Percentiles rank a stretch among this genome's conserved stretches.
phyloP scores from a whole-genome alignment of 2,888 invertebrate genomes.

The Noctuana brunneofusca region DNA sequence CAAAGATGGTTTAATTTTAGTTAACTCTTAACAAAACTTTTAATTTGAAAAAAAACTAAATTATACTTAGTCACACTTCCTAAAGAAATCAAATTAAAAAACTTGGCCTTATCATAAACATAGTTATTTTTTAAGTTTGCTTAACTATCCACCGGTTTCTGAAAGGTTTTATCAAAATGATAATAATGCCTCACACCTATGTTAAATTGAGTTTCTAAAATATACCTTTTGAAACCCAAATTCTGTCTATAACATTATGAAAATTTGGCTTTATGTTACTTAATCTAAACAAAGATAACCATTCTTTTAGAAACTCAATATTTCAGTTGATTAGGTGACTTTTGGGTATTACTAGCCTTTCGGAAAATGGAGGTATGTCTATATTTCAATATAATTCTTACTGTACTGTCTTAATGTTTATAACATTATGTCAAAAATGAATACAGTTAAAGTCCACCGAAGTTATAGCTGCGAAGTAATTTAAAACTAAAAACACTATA shows the following conservation, averaged over 20 bases:
- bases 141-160: no score
- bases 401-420: background rate
- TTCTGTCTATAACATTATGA: no score
- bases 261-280: no score
- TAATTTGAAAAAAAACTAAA: slow-evolving; percentile 9
- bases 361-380: no score
- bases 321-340: no score
- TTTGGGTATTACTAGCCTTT: no score
- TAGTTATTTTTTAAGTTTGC: background rate
- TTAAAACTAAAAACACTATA: background rate
- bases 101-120: background rate
- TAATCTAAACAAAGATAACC: no score
- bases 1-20: slow-evolving; percentile 33
- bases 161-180: no score
- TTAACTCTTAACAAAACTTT: slow-evolving; percentile 21
- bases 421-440: background rate
- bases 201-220: no score
- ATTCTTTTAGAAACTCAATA: no score
- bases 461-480: background rate
- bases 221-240: no score
- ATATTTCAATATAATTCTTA: background rate
- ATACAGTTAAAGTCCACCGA: background rate
- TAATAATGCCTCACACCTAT: no score
- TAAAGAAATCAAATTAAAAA: slow-evolving; percentile 13
- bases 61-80: slow-evolving; percentile 14